Evolutionary conservation across 2,113 vertebrate species (phyloP).

Genomic region (Cavia porcellus): DNA sequence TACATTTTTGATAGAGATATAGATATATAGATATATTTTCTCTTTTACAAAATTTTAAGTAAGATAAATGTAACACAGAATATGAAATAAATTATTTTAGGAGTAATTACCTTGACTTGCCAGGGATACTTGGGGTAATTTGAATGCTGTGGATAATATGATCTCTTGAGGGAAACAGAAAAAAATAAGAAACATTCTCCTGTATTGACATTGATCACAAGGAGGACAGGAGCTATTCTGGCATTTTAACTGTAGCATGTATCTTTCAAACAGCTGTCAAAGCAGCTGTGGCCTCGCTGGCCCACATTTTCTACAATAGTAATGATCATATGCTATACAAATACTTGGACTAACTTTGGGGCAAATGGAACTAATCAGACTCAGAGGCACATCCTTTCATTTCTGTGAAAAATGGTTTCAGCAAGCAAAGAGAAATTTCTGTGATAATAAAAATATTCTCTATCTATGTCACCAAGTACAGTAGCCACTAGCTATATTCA

Average conservation of each 20-base stretch:
- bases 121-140: background rate
- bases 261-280: slow-evolving; percentile 57
- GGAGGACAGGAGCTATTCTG: slow-evolving; percentile 33
- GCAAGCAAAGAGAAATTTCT: background rate
- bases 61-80: slow-evolving; percentile 39
- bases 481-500: background rate
- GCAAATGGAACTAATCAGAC: background rate
- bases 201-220: slow-evolving; percentile 30
- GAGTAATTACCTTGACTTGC: background rate
- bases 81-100: slow-evolving; percentile 6
- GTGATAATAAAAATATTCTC: background rate
- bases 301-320: slow-evolving; percentile 26
- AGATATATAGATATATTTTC: background rate
- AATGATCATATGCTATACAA: slow-evolving; percentile 5
- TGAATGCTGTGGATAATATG: background rate
- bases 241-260: slow-evolving; percentile 17
- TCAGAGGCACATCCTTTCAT: background rate
- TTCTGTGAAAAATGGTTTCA: background rate
- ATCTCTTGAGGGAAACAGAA: background rate
- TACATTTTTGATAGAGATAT: background rate
- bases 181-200: slow-evolving; percentile 44
- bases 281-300: background rate
- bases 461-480: background rate
- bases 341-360: background rate
- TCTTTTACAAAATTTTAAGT: background rate